Evolutionary conservation across 2,888 invertebrate species (phyloP), one percentile per base, ranked within the genome.

Genomic region (Tetragonula carbonaria): DNA sequence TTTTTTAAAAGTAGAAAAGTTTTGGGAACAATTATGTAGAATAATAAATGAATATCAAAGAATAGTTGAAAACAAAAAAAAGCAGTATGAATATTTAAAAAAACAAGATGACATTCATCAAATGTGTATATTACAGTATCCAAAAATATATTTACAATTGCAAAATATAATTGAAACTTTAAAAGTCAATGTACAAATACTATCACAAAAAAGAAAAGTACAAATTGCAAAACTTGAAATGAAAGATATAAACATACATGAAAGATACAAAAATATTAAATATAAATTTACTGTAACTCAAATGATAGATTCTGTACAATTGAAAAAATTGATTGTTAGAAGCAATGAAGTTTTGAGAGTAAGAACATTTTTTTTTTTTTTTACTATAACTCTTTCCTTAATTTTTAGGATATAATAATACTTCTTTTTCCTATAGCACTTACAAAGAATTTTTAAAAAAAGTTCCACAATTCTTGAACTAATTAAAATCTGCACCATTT

Each of bases 401-500:
- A n/a, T 28, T 51, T 45, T 50, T 21, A 33, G 0, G 2, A 68
- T 38, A 3, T 76, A 13, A 63, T 23, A 59, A 63, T 18, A 1
- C 3, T 68, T 76, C 16, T 73, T 18, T 66, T 33, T 72, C 72
- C 83, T 88, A 18, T 70, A 94, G 91, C 86, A 93, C 76, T 86
- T 95, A 63, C 86, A 91, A 90, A 94, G 94, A n/a, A 93, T 96
- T 2, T 94, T 95, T 59, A 94, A 95, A 45, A 97, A 96, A 91
- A 95, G 97, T 8, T 95, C 96, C 83, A 95, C 95, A 33, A 94
- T 97, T n/a, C 91, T 96, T 53, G 96, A 96, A 87, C 92, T 97
- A 80, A 95, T 96, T 0, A 95, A 95, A 59, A 96, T 97, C 74
- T 97, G 97, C 87, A 95, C 95, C 71, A 97, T 97, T 91, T 96